Conservation (phyloP, 2,797 vertebrate genomes). For the Synaphobranchus kaupii region DNA sequence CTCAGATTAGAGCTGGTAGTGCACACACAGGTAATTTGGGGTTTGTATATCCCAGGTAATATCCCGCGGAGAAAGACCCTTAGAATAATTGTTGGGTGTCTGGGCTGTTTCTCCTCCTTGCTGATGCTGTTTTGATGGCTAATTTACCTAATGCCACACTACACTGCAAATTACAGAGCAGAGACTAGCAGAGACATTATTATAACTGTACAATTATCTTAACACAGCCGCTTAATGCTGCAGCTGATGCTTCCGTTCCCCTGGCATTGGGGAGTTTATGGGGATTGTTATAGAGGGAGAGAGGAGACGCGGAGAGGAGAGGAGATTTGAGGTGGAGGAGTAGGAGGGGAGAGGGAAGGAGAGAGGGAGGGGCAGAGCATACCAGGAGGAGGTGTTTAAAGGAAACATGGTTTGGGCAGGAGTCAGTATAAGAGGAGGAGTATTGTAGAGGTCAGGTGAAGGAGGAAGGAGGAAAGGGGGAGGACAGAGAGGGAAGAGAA, state of each 20-base stretch:
- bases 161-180: background rate
- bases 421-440: background rate
- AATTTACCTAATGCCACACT: background rate
- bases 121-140: background rate
- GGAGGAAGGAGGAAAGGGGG: background rate
- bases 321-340: background rate
- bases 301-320: background rate
- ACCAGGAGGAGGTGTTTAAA: background rate
- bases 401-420: background rate
- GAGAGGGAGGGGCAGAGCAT: background rate
- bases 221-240: background rate
- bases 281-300: background rate
- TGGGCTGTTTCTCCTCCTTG: background rate
- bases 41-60: background rate
- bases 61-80: too few relatives aligned
- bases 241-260: background rate
- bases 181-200: background rate
- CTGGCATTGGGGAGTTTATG: background rate
- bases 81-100: background rate
- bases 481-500: background rate
- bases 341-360: background rate
- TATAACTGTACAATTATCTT: constrained; percentile 2
- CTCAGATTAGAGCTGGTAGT: background rate
- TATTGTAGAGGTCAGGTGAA: background rate
- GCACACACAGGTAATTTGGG: background rate